These are phyloP conservation scores for Rhabdomys dilectus DNA, from an alignment of 2,113 vertebrate species.

Conservation along the genomic window DNA sequence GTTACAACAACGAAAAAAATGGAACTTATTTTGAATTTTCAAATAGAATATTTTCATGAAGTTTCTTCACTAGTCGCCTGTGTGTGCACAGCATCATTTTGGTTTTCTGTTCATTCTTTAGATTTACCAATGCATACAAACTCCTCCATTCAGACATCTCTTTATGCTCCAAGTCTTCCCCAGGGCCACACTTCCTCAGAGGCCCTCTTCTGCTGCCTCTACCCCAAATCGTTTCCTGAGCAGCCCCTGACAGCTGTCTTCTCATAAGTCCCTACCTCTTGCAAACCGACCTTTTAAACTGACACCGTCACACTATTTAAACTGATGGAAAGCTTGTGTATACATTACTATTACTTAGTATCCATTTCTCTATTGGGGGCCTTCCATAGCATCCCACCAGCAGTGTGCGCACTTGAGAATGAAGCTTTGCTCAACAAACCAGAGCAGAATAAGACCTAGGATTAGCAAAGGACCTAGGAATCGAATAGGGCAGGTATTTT, in stretches of 20 bases:
- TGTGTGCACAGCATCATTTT: constrained; percentile 62
- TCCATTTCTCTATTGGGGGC: background rate
- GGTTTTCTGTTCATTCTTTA: constrained; percentile 74
- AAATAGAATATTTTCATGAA: constrained; percentile 76
- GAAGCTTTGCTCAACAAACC: constrained; percentile 32
- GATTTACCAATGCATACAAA: constrained; percentile 47
- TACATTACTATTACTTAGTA: background rate
- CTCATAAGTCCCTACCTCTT: background rate
- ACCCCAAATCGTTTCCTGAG: background rate
- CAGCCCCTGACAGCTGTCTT: background rate
- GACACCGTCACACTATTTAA: background rate
- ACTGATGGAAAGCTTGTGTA: background rate
- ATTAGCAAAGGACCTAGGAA: constrained; percentile 15
- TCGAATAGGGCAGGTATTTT: background rate
- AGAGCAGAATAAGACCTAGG: background rate
- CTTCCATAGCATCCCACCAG: background rate
- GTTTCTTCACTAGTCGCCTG: constrained; percentile 71
- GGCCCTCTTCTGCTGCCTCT: background rate
- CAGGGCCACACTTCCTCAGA: constrained; percentile 9
- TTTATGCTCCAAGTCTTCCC: constrained; percentile 38
- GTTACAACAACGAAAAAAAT: constrained; percentile 58
- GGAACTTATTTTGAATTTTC: constrained; percentile 75
- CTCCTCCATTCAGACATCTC: constrained; percentile 64
- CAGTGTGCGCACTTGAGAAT: background rate
- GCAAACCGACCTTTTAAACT: background rate